Percentiles rank a stretch among this genome's conserved stretches.
These are phyloP conservation scores for Oryzias dopingdopingensis DNA, from an alignment of 2,797 vertebrate genomes.

Conservation along the genomic window DNA sequence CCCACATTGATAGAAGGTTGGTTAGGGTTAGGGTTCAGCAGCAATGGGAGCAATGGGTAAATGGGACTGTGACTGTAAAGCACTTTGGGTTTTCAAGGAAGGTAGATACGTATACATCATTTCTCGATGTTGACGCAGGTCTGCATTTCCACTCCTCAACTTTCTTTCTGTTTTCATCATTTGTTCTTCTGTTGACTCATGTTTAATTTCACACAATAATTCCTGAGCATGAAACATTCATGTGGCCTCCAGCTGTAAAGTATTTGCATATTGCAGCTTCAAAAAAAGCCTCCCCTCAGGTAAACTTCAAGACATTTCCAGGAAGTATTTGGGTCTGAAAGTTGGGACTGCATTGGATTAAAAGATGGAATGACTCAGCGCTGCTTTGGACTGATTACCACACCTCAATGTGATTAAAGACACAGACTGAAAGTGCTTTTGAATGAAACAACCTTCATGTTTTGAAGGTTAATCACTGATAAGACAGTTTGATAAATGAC, in stretches of 20 bases:
- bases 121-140: background rate
- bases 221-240: slow-evolving; percentile 9
- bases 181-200: background rate
- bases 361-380: too few relatives aligned
- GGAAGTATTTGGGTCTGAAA: slow-evolving; percentile 17
- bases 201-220: slow-evolving; percentile 17
- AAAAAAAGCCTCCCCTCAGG: slow-evolving; percentile 17
- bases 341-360: too few relatives aligned
- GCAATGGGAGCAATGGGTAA: too few relatives aligned
- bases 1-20: too few relatives aligned
- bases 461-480: slow-evolving; percentile 4
- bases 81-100: too few relatives aligned
- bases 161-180: background rate
- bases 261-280: slow-evolving; percentile 13
- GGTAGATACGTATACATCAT: too few relatives aligned
- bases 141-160: background rate
- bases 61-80: too few relatives aligned
- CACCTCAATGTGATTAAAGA: background rate
- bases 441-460: slow-evolving; percentile 19
- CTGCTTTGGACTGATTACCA: slow-evolving; percentile 16
- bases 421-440: slow-evolving; percentile 1
- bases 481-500: slow-evolving; percentile 33
- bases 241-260: slow-evolving; percentile 9
- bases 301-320: slow-evolving; percentile 22
- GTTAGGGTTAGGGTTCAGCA: too few relatives aligned